Evolutionary conservation across 2,113 vertebrate species (phyloP).

Genomic region (Boulengeromyrus knoepffleri): DNA sequence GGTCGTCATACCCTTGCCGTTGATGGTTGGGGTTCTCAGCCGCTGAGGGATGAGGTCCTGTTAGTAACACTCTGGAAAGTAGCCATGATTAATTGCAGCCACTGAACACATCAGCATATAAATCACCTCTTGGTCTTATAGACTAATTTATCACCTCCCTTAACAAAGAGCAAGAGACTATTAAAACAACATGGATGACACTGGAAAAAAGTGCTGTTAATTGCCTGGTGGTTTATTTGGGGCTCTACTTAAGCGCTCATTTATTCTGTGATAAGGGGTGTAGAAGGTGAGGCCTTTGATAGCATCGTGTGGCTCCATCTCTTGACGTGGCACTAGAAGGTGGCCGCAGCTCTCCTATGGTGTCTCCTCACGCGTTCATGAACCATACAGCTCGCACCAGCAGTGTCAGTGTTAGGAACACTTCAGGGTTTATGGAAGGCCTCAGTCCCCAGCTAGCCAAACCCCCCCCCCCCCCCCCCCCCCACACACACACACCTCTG

Average conservation of each 20-base stretch:
- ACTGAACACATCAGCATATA: slow-evolving; percentile 34
- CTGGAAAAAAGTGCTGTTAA: slow-evolving; percentile 47
- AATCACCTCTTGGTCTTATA: slow-evolving; percentile 38
- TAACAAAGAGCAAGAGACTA: slow-evolving; percentile 43
- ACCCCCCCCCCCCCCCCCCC: background rate
- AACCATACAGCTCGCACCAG: background rate
- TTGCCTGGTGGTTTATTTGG: slow-evolving; percentile 46
- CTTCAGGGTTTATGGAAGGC: background rate
- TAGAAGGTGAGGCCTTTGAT: background rate
- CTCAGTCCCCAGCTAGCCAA: background rate
- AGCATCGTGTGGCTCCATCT: background rate
- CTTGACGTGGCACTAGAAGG: background rate
- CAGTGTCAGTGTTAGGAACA: background rate
- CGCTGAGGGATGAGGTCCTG: slow-evolving; percentile 34
- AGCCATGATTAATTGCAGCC: slow-evolving; percentile 47
- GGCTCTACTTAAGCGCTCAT: slow-evolving; percentile 38
- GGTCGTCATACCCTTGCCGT: background rate
- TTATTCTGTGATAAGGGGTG: slow-evolving; percentile 34
- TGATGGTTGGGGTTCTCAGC: slow-evolving; percentile 27
- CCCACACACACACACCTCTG: background rate
- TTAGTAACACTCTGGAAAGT: slow-evolving; percentile 15
- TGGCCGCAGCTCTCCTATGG: background rate
- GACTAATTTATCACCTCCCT: slow-evolving; percentile 46
- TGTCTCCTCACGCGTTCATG: background rate
- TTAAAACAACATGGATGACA: slow-evolving; percentile 40